Base-by-base conservation (phyloP, 2,888 invertebrate species). In the Arrhopalites spinosus region DNA sequence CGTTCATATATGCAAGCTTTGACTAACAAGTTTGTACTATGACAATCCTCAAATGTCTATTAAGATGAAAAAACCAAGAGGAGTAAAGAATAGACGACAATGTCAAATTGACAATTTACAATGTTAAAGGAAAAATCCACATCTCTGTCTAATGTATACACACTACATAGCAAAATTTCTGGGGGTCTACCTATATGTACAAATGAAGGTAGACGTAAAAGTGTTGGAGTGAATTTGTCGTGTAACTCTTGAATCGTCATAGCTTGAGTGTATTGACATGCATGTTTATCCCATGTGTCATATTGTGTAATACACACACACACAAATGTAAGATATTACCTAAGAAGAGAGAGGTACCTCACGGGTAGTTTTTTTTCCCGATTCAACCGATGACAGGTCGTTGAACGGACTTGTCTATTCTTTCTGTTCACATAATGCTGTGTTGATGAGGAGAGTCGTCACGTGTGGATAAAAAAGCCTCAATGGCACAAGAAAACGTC, bases 341-440 rank as follows among this genome's bases (percentile, higher is more conserved):
- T n/a, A 36, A 36, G 36, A 11, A 36, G 36, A 53, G 23, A 11
- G 45, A 64, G n/a, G 76, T 72, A 73, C 73, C 68, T 59, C 72
- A 73, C 72, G 25, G 59, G 67, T 43, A 69, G 36, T 67, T 75
- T 53, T 71, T 76, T 71, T 72, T 72, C 64, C 29, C 76, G 72
- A 74, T 71, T 78, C 59, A 63, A 66, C 68, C 59, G 75, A 69
- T 78, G 78, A 78, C 76, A 76, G 78, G 70, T 78, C 76, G 74
- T 76, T 78, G 76, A 76, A 78, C 78, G 75, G 61, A 66, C 30
- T 66, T n/a, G 8, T 50, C 59, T 36, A 7, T 36, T 36, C 36
- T 36, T 11, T 36, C 5, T 36, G 36, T 36, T 36, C 36, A 36
- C 36, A 36, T 36, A 36, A 36, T 36, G 36, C 11, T n/a, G n/a